Conservation (phyloP, 2,113 vertebrate genomes). For the Pomatorhinus ruficollis region DNA sequence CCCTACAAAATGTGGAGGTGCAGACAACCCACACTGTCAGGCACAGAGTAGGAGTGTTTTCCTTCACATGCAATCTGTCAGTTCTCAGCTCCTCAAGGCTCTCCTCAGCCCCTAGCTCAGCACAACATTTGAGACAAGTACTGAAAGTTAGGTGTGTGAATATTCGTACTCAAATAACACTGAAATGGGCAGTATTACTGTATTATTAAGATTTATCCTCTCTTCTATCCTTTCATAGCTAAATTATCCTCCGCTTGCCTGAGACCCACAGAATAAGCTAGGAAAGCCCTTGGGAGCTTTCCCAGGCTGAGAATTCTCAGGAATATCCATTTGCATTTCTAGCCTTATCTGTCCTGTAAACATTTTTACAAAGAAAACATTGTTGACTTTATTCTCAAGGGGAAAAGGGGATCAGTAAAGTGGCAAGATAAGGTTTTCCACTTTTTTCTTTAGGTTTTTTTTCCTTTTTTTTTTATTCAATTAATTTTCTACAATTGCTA, state of each 20-base stretch:
- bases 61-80: neutral
- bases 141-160: neutral
- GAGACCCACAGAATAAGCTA: neutral
- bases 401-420: fast-evolving
- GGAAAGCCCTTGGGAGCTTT: neutral
- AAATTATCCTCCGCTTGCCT: neutral
- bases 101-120: neutral
- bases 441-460: neutral
- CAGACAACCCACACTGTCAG: neutral
- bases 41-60: neutral
- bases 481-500: neutral
- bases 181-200: neutral
- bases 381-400: neutral
- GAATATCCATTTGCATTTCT: neutral
- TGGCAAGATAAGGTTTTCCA: neutral
- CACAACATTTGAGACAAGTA: neutral
- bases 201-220: neutral
- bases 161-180: neutral
- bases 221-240: neutral
- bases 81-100: neutral
- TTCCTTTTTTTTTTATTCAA: fast-evolving
- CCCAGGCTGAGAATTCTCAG: neutral
- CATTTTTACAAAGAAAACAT: neutral
- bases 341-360: neutral
- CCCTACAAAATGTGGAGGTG: neutral